Conservation (phyloP, 1,140 invertebrate species). For the Drosophila pallidifrons region DNA sequence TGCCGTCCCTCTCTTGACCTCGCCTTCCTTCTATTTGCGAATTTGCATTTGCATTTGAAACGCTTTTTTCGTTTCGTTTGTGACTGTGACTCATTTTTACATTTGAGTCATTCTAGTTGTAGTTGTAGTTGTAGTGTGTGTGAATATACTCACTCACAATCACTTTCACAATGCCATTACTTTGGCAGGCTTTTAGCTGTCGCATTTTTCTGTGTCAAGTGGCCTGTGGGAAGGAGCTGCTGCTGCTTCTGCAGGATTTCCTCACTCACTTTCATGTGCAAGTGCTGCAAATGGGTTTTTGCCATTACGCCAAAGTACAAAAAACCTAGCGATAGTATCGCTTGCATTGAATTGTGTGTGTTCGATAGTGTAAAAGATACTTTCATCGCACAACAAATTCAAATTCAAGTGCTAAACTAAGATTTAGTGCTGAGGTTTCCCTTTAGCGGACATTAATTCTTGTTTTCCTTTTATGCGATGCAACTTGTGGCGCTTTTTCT, state of each 20-base stretch:
- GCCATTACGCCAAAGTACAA: slow-evolving; percentile 28
- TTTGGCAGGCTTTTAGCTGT: slow-evolving; percentile 41
- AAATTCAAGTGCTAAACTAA: slow-evolving; percentile 5
- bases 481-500: not conserved
- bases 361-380: not conserved
- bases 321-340: not conserved
- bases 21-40: slow-evolving; percentile 11
- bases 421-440: too few species aligned
- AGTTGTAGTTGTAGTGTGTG: not conserved
- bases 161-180: slow-evolving; percentile 17
- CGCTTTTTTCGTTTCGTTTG: not conserved
- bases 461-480: not conserved
- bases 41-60: slow-evolving; percentile 22
- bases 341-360: not conserved
- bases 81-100: slow-evolving; percentile 9
- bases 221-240: slow-evolving; percentile 5
- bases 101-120: slow-evolving; percentile 17
- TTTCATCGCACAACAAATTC: not conserved
- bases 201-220: slow-evolving; percentile 48
- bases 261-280: slow-evolving; percentile 41
- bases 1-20: slow-evolving; percentile 30
- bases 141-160: slow-evolving; percentile 9
- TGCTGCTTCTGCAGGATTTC: slow-evolving; percentile 33
- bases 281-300: slow-evolving; percentile 40
- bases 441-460: not conserved